Evolutionary conservation across 2,888 invertebrate species (phyloP).

Genomic region (Scaptomyza cyrtandrae): DNA sequence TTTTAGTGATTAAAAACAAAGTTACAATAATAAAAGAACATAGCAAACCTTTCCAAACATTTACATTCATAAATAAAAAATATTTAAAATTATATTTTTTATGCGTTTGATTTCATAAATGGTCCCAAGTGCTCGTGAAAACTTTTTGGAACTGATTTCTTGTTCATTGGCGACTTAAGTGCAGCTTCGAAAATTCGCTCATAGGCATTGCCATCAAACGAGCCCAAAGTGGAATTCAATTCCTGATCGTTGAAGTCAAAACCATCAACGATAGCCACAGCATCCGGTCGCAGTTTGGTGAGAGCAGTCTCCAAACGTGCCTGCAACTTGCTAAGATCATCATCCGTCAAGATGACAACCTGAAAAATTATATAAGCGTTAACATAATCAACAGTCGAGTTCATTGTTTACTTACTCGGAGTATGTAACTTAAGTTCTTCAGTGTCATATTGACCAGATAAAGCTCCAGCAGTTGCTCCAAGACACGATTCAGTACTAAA

Average conservation of each 20-base stretch:
- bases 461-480: slow-evolving; percentile 90
- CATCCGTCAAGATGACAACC: slow-evolving; percentile 75
- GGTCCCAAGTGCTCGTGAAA: slow-evolving; percentile 88
- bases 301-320: slow-evolving; percentile 89
- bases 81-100: slow-evolving; percentile 10
- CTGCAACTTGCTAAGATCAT: slow-evolving; percentile 86
- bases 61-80: background rate
- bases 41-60: background rate
- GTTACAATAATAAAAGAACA: background rate
- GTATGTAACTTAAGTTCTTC: slow-evolving; percentile 89
- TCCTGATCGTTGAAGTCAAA: slow-evolving; percentile 94
- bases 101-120: slow-evolving; percentile 87
- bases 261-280: slow-evolving; percentile 95
- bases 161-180: slow-evolving; percentile 92
- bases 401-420: slow-evolving; percentile 87
- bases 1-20: background rate
- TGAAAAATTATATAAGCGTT: slow-evolving; percentile 28
- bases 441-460: slow-evolving; percentile 91
- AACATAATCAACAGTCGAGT: background rate
- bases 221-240: slow-evolving; percentile 90
- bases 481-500: slow-evolving; percentile 86
- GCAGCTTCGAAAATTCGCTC: slow-evolving; percentile 92
- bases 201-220: slow-evolving; percentile 93
- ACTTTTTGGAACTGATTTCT: slow-evolving; percentile 90
- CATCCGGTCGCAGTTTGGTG: slow-evolving; percentile 91